Conservation (phyloP, 2,797 vertebrate species). For the Falco novaeseelandiae region DNA sequence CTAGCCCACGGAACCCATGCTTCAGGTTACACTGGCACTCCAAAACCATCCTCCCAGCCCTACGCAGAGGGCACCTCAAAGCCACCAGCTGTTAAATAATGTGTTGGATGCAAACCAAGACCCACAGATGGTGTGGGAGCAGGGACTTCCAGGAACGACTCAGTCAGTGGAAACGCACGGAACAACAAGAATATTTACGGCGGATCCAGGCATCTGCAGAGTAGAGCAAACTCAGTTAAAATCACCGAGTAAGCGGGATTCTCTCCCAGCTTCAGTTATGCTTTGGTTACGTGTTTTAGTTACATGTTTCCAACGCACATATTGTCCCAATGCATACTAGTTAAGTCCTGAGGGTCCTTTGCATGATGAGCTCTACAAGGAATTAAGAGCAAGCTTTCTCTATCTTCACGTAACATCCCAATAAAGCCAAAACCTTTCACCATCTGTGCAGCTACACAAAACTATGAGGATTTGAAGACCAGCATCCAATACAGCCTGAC, state of each 20-base stretch:
- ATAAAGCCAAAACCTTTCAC: background rate
- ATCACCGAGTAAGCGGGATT: background rate
- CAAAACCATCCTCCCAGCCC: background rate
- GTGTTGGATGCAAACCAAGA: constrained; percentile 8
- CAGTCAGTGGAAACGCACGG: accelerated
- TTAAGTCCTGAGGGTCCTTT: background rate
- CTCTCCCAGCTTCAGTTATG: background rate
- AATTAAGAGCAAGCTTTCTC: background rate
- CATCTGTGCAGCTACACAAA: background rate
- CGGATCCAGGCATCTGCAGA: background rate
- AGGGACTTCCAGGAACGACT: constrained; percentile 16
- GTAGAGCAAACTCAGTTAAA: background rate
- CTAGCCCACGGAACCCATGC: accelerated
- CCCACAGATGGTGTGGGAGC: background rate
- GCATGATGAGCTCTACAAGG: background rate
- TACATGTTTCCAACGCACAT: background rate
- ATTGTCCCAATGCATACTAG: background rate
- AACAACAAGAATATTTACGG: background rate
- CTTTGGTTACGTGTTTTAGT: background rate
- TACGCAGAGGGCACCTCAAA: accelerated
- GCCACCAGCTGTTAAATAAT: constrained; percentile 17
- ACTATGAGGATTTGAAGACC: background rate
- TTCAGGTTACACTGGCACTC: background rate
- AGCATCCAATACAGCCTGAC: background rate
- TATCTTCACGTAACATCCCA: background rate